Evolutionary conservation across 2,113 vertebrate species (phyloP).

Genomic region (Brachirus orientalis): DNA sequence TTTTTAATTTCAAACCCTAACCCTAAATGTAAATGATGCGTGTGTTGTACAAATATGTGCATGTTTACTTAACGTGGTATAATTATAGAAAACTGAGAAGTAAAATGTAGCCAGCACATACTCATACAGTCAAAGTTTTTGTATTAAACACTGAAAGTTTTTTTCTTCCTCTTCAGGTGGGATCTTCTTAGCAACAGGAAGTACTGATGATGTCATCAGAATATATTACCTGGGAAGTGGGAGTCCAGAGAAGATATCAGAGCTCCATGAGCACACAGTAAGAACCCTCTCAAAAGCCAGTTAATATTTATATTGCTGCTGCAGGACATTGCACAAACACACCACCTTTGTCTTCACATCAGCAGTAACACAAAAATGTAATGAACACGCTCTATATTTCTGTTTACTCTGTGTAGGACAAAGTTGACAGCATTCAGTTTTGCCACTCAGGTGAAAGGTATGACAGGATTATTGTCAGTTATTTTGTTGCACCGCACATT

Average conservation of each 20-base stretch:
- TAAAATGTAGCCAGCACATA: too few species aligned
- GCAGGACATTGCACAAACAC: background rate
- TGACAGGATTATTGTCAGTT: background rate
- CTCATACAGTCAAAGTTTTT: background rate
- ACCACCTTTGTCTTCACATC: background rate
- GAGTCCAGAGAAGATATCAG: slow-evolving; percentile 91
- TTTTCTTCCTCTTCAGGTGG: slow-evolving; percentile 83
- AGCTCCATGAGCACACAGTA: slow-evolving; percentile 94
- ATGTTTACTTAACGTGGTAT: too few species aligned
- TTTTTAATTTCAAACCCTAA: background rate
- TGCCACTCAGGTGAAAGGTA: slow-evolving; percentile 93
- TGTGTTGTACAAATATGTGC: too few species aligned
- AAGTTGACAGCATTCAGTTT: slow-evolving; percentile 98
- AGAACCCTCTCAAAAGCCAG: slow-evolving; percentile 43
- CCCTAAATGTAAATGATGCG: too few species aligned
- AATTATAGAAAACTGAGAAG: too few species aligned
- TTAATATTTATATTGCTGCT: background rate
- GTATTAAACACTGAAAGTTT: background rate
- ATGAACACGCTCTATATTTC: background rate
- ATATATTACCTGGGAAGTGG: slow-evolving; percentile 96
- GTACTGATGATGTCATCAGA: slow-evolving; percentile 96
- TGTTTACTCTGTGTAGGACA: slow-evolving; percentile 84
- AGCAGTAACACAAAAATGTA: background rate
- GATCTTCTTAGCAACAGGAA: slow-evolving; percentile 96
- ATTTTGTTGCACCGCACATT: background rate